Evolutionary conservation across 2,797 vertebrate species (phyloP).

Genomic region (Enteromius thamalakanensis): DNA sequence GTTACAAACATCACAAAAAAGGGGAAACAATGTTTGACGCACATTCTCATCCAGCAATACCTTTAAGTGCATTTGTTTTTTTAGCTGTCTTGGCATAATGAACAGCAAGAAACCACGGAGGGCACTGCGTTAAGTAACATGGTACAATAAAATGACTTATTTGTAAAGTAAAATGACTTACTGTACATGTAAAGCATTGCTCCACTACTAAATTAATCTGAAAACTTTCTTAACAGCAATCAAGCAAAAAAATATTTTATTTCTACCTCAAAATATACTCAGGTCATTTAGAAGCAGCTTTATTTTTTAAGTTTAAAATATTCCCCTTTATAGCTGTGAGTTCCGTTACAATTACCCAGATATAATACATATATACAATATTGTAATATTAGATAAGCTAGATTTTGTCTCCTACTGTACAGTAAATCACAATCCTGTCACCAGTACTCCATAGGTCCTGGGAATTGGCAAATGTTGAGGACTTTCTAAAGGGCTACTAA

Average conservation of each 20-base stretch:
- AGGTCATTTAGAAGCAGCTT: background rate
- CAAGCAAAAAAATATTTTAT: background rate
- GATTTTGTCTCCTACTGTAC: background rate
- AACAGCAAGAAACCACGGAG: background rate
- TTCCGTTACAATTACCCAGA: background rate
- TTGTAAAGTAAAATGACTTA: too few relatives aligned
- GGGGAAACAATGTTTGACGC: background rate
- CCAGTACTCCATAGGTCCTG: background rate
- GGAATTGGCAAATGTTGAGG: background rate
- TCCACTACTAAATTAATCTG: background rate
- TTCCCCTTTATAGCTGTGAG: background rate
- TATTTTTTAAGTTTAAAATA: background rate
- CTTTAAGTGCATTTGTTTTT: background rate
- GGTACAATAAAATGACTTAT: background rate
- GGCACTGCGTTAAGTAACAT: background rate
- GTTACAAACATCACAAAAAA: background rate
- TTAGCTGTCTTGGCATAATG: background rate
- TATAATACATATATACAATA: background rate
- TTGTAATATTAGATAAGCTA: background rate
- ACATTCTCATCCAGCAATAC: background rate
- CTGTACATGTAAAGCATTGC: too few relatives aligned
- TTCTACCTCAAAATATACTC: background rate
- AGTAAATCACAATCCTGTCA: conserved; percentile 11
- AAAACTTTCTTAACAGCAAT: background rate
- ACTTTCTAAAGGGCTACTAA: conserved; percentile 6